Base-by-base conservation (phyloP, 2,888 invertebrate species). In the Drosophila testacea region DNA sequence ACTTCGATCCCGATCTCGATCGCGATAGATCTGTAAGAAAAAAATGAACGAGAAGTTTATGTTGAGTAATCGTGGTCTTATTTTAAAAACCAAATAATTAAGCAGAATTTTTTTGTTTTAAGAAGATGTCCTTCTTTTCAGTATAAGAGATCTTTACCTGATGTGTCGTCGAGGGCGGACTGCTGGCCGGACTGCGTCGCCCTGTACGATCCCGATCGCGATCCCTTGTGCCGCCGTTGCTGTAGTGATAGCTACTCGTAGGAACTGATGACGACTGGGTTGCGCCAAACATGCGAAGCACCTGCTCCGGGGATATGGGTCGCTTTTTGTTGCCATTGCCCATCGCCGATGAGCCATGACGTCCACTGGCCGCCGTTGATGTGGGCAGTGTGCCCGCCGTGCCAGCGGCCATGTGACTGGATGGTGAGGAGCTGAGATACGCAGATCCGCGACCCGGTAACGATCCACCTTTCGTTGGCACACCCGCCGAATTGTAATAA, bases 281-380 rank as follows among this genome's bases (percentile, higher is more conserved):
- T 54, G 94, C 93, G 72, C 95, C 95, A 84, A 95, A 94, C 91
- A 95, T 92, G 91, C 95, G 94, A 86, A 95, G 93, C 89, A 95
- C 95, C 93, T 97, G 97, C 93, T 97, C 97, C 72, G 97, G 97
- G 51, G 97, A 97, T 80, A 97, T 97, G 73, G 96, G 95, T 69
- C 96, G 94, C 92, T 96, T 96, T 93, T 96, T 96, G 56, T 90
- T 90, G 66, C 88, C 89, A 61, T 87, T 89, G 36, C 86, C 81
- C 81, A 81, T 79, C 39, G 72, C 63, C 46, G 79, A 75, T 64
- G 91, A 94, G 69, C 76, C 85, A 79, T 90, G 83, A 28, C 90
- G 77, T 9, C 95, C 94, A 83, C 94, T 92, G 90, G 94, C 94
- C 66, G 91, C 89, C 63, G 91, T 89, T 47, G 92, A 92, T 59